Evolutionary conservation across 2,797 vertebrate genomes (phyloP).

Genomic region (Falco biarmicus): DNA sequence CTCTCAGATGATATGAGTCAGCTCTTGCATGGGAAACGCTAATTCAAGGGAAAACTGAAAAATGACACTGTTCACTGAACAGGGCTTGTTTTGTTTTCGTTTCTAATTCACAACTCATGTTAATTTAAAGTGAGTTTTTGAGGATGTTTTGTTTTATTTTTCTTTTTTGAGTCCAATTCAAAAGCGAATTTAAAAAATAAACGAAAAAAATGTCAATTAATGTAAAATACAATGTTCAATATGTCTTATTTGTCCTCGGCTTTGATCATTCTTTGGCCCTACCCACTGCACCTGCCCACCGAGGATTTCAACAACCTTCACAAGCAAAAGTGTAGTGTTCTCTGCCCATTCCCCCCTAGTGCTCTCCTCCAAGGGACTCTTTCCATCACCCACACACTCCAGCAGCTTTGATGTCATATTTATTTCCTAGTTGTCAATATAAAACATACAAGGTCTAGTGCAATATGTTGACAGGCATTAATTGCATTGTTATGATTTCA

Average conservation of each 20-base stretch:
- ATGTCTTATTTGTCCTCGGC: neutral
- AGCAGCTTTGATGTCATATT: neutral
- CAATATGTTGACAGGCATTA: neutral
- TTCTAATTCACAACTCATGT: neutral
- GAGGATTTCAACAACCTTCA: neutral
- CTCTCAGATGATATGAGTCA: neutral
- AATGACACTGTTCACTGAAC: neutral
- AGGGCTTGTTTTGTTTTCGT: neutral
- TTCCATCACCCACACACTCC: neutral
- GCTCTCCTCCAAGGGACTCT: neutral
- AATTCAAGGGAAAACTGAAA: neutral
- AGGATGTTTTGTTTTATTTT: neutral
- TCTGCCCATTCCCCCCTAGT: neutral
- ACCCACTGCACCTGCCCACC: neutral
- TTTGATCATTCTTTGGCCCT: neutral
- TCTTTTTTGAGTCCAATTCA: fast-evolving
- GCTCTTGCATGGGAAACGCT: neutral
- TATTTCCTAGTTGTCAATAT: neutral
- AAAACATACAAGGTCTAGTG: neutral
- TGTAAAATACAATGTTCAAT: neutral
- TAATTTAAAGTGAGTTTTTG: neutral
- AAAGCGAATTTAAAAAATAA: neutral
- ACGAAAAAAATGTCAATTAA: neutral
- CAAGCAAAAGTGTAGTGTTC: fast-evolving
- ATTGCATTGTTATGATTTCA: neutral